Base-by-base conservation (phyloP, 2,113 vertebrate genomes). In the Willisornis vidua region DNA sequence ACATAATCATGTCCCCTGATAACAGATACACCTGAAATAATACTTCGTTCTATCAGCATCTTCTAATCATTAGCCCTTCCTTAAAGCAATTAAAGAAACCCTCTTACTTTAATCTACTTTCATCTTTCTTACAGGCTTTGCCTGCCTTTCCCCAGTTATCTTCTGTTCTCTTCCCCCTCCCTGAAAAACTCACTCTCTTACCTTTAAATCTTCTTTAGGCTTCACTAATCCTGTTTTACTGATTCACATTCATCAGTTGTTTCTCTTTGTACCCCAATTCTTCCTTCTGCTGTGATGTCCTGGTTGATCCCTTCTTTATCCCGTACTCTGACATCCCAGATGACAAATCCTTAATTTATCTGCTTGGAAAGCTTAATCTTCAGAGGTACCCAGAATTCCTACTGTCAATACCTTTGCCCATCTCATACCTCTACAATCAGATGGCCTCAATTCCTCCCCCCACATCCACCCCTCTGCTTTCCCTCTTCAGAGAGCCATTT, bases 261-360 rank as follows among this genome's bases (percentile, higher is more conserved):
- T 89, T 83, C 65, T 91, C 74, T 72, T 72, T 92, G 80, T 81
- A 63, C 48, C 35, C 43, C 57, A 80, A 0, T 61, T 93, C 86
- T 87, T 39, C 58, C 37, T 65, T 68, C 76, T 78, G 52, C 43
- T 81, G 41, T 61, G 52, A 78, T 89, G 37, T n/a, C 23, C 65
- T 72, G 77, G 66, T 75, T 92, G 88, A 94, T 92, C 77, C 76
- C 35, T n/a, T 90, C 83, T 92, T 92, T 76, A 89, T 93, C 73
- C 90, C 3, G 1, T 62, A 54, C 25, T 72, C 31, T 81, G 28
- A 45, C 61, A 48, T 92, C 66, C 61, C 80, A 80, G 59, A 52
- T 81, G 70, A 90, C 76, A 93, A 92, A 92, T 75, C 66, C 80
- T 41, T 84, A 17, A 78, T 84, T 91, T 86, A 90, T 67, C 85